Evolutionary conservation across 2,888 invertebrate genomes (phyloP), one percentile per base, ranked within the genome.

Genomic region (Polyommatus iphigenia): DNA sequence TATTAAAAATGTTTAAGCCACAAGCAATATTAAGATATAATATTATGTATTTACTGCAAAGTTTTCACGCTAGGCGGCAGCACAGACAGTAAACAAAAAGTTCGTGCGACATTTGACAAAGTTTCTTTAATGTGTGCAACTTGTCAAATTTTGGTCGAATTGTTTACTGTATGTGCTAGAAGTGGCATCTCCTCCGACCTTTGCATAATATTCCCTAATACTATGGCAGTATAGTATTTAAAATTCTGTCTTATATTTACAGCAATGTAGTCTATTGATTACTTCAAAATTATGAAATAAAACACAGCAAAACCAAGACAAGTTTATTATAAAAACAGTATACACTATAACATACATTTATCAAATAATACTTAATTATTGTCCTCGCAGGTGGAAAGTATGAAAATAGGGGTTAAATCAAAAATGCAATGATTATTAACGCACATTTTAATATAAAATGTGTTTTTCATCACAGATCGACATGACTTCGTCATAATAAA

Each of bases 391-490:
- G 67, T 67, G 67, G 7, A 67, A 20, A 72, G 6, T 54, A 46
- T 15, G 24, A 50, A 46, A 77, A 67, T 10, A 78, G 59, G 82
- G 85, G 85, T 79, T 78, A 85, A 91, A 91, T 88, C 85, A 92
- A 92, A 77, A 91, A 88, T 86, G 86, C 89, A 83, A 81, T 82
- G 84, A 84, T 83, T 82, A 41, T 85, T 84, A 82, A 83, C 78
- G 83, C 91, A 93, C 92, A 93, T 93, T 93, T 93, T 93, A 93
- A 93, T 93, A 90, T 91, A 92, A 93, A 93, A 93, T 91, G 93
- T 89, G 91, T 85, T 78, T 75, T 54, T 83, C 84, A 92, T 92
- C 91, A 92, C 92, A 93, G 91, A 90, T 90, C 85, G 85, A 78
- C 59, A 78, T 72, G 77, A 85, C 84, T 83, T 78, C 78, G 84